Conservation (phyloP, 2,888 invertebrate genomes). For the Fragum sueziense region DNA sequence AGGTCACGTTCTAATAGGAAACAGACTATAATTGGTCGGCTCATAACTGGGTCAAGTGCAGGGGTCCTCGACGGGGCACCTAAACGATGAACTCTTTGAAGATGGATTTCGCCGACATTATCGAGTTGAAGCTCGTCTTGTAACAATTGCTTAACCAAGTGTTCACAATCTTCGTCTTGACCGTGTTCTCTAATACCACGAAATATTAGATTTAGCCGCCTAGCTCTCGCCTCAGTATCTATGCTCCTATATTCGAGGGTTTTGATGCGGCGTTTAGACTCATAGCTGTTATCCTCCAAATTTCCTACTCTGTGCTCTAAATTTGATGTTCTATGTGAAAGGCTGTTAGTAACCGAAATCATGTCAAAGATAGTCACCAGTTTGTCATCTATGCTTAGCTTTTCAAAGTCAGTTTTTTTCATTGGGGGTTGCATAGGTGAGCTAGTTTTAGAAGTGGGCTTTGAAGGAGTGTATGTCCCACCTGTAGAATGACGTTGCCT, state of each 20-base stretch:
- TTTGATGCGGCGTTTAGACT: background rate
- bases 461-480: background rate
- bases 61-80: background rate
- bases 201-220: background rate
- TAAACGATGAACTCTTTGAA: conserved; percentile 1
- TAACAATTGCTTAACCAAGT: background rate
- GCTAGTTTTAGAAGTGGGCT: too few species aligned
- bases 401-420: conserved; percentile 4
- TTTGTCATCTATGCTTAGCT: conserved; percentile 4
- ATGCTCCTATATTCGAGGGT: background rate
- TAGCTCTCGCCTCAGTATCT: background rate
- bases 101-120: background rate
- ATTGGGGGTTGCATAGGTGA: too few species aligned
- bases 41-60: background rate
- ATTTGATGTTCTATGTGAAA: background rate
- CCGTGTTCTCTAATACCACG: background rate
- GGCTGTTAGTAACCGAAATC: background rate
- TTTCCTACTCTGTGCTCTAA: background rate
- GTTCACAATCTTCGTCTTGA: background rate
- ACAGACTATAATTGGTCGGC: conserved; percentile 20
- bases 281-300: background rate
- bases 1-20: background rate
- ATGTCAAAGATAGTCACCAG: background rate
- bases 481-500: background rate
- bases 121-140: background rate